phyloP scores from a whole-genome alignment of 1,140 invertebrate genomes.

The Leguminivora glycinivorella region DNA sequence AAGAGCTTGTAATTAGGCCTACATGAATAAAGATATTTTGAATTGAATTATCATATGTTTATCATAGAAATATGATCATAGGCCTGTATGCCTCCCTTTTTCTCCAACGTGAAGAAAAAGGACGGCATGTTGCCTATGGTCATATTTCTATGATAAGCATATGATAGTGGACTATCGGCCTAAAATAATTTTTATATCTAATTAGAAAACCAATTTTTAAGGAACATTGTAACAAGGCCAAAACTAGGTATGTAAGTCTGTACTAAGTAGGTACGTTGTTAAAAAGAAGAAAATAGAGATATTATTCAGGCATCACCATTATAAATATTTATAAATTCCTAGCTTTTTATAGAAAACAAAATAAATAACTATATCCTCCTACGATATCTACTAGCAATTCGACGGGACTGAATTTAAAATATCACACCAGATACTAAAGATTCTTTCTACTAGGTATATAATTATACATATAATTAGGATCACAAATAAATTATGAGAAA shows the following conservation, averaged over 20 bases:
- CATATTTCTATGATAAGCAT: no score
- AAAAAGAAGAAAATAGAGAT: conserved; percentile 26
- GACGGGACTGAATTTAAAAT: not conserved
- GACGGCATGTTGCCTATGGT: no score
- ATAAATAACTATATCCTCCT: conserved; percentile 10
- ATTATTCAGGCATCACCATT: conserved; percentile 52
- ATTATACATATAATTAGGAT: no score
- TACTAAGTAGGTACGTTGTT: not conserved
- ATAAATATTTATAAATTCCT: conserved; percentile 26
- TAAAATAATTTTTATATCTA: not conserved
- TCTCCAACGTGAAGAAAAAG: no score
- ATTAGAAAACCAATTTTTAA: not conserved
- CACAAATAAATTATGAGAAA: no score
- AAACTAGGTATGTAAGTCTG: not conserved
- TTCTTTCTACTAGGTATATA: no score
- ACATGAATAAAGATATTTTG: no score
- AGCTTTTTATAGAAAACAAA: not conserved
- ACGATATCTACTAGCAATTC: not conserved
- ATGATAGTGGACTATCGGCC: no score
- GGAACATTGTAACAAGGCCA: conserved; percentile 9
- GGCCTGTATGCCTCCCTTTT: no score
- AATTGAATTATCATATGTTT: no score
- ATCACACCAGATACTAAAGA: not conserved
- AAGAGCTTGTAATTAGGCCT: no score
- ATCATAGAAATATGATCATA: no score